A percentile compares a stretch with the other conserved stretches of the same genome.
Conservation (phyloP, 2,888 invertebrate genomes). For the Cactoblastis cactorum region DNA sequence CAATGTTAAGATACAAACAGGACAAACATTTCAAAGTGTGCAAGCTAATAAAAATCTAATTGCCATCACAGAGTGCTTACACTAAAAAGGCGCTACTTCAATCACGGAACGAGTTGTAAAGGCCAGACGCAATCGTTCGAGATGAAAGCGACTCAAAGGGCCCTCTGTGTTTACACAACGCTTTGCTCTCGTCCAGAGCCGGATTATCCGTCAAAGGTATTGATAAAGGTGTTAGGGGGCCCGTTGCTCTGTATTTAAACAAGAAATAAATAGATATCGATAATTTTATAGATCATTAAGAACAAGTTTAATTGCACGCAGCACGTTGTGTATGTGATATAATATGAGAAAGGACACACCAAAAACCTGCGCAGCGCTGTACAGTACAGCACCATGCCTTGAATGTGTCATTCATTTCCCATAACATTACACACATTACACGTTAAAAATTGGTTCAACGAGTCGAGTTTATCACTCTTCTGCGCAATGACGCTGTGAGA, state of each 20-base stretch:
- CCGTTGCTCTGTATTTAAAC: too few species aligned
- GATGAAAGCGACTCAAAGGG: slow-evolving; percentile 46
- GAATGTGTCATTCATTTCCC: too few species aligned
- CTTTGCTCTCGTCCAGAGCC: slow-evolving; percentile 26
- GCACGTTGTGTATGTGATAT: too few species aligned
- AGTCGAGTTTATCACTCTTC: not conserved
- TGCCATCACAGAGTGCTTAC: slow-evolving; percentile 34
- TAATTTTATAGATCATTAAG: too few species aligned
- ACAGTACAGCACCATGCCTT: too few species aligned
- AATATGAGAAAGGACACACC: too few species aligned
- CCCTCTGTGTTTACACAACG: slow-evolving; percentile 20
- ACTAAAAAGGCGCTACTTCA: slow-evolving; percentile 37
- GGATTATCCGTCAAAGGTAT: slow-evolving; percentile 16
- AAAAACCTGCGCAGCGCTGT: too few species aligned
- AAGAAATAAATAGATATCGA: too few species aligned
- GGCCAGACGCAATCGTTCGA: slow-evolving; percentile 43
- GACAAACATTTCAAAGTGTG: slow-evolving; percentile 24
- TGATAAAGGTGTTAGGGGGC: not conserved
- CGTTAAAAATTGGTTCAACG: not conserved
- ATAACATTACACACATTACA: not conserved
- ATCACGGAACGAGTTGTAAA: slow-evolving; percentile 42
- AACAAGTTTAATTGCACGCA: too few species aligned
- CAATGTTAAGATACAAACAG: slow-evolving; percentile 12
- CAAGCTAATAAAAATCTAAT: slow-evolving; percentile 37
- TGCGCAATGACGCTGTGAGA: not conserved